Percentiles rank a stretch among this genome's conserved stretches.
Conservation (phyloP, 1,140 invertebrate genomes). For the Drosophila ogumai region DNA sequence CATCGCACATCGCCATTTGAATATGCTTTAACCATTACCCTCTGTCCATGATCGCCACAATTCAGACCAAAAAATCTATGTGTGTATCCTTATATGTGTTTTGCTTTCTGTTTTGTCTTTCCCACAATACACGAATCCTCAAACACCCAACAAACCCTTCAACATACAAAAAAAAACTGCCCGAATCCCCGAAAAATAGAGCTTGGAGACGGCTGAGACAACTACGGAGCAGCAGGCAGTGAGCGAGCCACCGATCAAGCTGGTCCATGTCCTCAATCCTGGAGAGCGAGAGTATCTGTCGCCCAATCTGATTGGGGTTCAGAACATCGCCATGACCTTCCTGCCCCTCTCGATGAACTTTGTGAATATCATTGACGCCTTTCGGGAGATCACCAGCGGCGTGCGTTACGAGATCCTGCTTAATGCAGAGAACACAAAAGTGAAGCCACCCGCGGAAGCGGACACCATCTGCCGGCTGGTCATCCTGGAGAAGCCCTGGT, state of each 20-base stretch:
- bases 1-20: not conserved
- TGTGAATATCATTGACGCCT: slow-evolving; percentile 80
- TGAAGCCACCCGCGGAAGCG: slow-evolving; percentile 62
- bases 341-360: slow-evolving; percentile 79
- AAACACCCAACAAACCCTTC: slow-evolving; percentile 6
- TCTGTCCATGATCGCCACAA: slow-evolving; percentile 20
- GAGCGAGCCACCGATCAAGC: slow-evolving; percentile 73
- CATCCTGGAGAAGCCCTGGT: slow-evolving; percentile 81
- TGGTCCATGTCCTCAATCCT: slow-evolving; percentile 79
- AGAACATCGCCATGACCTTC: slow-evolving; percentile 82
- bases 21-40: slow-evolving; percentile 38
- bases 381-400: slow-evolving; percentile 79
- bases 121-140: slow-evolving; percentile 24
- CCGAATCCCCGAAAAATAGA: slow-evolving; percentile 23
- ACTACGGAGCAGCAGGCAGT: slow-evolving; percentile 50
- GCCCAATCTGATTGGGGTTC: slow-evolving; percentile 81
- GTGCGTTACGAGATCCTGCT: slow-evolving; percentile 80
- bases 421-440: slow-evolving; percentile 70
- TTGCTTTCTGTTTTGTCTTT: slow-evolving; percentile 79
- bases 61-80: slow-evolving; percentile 30
- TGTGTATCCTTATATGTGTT: slow-evolving; percentile 76
- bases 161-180: not conserved
- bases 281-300: slow-evolving; percentile 82
- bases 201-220: slow-evolving; percentile 1
- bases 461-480: slow-evolving; percentile 77